phyloP scores from a whole-genome alignment of 2,888 invertebrate species.

The Latrodectus hesperus region DNA sequence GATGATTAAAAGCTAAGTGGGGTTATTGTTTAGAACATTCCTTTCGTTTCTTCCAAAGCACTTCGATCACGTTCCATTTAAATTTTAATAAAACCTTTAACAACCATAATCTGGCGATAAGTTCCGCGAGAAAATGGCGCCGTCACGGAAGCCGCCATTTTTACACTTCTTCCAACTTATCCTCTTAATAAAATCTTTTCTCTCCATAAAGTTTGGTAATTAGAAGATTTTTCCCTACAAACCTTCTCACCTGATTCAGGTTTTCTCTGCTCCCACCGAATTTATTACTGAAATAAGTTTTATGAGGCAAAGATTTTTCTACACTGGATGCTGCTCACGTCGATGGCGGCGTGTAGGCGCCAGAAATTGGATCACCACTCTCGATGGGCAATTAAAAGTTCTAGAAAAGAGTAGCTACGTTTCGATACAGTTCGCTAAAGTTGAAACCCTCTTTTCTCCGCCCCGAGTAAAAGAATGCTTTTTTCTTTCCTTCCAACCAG shows the following conservation, averaged over 20 bases:
- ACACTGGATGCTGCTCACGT: slow-evolving; percentile 48
- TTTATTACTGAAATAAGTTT: slow-evolving; percentile 29
- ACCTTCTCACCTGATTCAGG: neutral
- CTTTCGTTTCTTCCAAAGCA: slow-evolving; percentile 39
- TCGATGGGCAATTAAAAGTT: slow-evolving; percentile 63
- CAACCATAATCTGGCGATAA: slow-evolving; percentile 27
- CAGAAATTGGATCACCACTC: slow-evolving; percentile 49
- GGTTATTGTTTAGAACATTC: slow-evolving; percentile 26
- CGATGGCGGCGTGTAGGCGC: slow-evolving; percentile 6
- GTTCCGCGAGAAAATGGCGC: neutral
- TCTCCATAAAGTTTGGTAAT: slow-evolving; percentile 30
- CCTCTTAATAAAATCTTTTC: neutral
- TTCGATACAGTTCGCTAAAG: neutral
- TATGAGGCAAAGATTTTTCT: slow-evolving; percentile 17
- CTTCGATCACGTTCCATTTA: slow-evolving; percentile 35
- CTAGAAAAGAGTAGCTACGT: neutral
- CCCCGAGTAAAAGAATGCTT: neutral
- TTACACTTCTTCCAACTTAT: neutral
- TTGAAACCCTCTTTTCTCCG: neutral
- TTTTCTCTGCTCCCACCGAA: neutral
- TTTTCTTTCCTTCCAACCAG: neutral
- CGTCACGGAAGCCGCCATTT: slow-evolving; percentile 4
- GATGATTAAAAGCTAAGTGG: slow-evolving; percentile 20
- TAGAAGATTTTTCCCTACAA: slow-evolving; percentile 24
- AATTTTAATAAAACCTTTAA: slow-evolving; percentile 62